Evolutionary conservation across 1,140 invertebrate species (phyloP), one percentile per base, ranked within the genome.

Genomic region (Stratiolaelaps scimitus): DNA sequence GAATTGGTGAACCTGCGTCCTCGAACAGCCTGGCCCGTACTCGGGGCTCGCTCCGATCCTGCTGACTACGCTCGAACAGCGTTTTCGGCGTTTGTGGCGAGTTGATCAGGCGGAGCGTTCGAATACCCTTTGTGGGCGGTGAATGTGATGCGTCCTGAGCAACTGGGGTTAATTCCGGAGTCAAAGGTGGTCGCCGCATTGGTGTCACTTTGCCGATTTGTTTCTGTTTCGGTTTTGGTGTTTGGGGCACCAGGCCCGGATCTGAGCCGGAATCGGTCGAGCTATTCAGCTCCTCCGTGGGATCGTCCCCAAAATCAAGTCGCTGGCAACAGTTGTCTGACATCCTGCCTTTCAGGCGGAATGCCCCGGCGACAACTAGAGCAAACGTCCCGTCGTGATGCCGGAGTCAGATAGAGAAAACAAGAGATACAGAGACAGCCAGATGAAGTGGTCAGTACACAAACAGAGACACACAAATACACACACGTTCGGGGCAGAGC

Each of bases 11-110:
- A 26, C 53, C 53, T 10, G 26, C 10, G 34, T 60, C 53, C 20
- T 26, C 26, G 20, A 60, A 60, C 17, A 60, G 53, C 20, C 53
- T 15, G 2, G 53, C 23, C 15, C 53, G 53, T 29, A 60, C 34
- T 10, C 53, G 53, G 6, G 53, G 15, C 10, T 60, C 53, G 53
- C 26, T 60, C 10, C 34, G 17, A 17, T 26, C 26, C 53, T 26
- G 53, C 34, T 60, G 53, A 60, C 53, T 60, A 26, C 53, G 53
- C 26, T 60, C 53, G 15, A 60, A 26, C 10, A 60, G 34, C 17
- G 53, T 60, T 60, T 60, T 60, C 10, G 53, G 53, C 23, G 53
- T 60, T 26, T 60, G 53, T 23, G 53, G 53, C 15, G 53, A 60
- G 15, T 34, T 34, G 15, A 60, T 60, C 4, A 60, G 53, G 6